Conservation (phyloP, 2,113 vertebrate species). For the Menidia beryllina region DNA sequence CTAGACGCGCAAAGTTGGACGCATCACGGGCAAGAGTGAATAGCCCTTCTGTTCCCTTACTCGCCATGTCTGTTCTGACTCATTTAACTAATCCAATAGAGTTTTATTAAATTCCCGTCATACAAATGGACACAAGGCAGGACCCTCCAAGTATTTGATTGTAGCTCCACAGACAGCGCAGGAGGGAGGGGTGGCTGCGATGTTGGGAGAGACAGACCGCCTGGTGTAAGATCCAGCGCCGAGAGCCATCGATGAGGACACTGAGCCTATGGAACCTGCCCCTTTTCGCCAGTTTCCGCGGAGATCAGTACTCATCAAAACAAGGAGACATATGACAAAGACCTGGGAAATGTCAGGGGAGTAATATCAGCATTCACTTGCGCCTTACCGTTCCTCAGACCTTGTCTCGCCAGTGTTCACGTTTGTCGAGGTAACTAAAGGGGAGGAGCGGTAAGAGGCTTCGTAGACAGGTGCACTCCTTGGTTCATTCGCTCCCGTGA, state of each 20-base stretch:
- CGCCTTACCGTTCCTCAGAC: constrained; percentile 61
- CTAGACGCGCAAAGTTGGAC: neutral
- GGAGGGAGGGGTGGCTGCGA: constrained; percentile 38
- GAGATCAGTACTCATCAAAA: constrained; percentile 34
- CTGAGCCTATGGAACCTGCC: constrained; percentile 36
- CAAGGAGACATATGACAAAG: constrained; percentile 3
- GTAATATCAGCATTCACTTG: constrained; percentile 73
- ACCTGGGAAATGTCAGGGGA: constrained; percentile 45
- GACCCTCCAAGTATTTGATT: constrained; percentile 37
- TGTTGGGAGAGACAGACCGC: constrained; percentile 20
- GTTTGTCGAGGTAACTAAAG: constrained; percentile 26
- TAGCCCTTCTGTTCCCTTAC: neutral
- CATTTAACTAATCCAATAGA: constrained; percentile 35
- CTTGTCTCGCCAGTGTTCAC: constrained; percentile 47
- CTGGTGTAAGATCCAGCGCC: constrained; percentile 34
- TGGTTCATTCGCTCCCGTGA: constrained; percentile 16
- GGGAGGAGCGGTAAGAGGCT: constrained; percentile 55
- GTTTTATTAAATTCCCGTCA: constrained; percentile 60
- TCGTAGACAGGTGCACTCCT: constrained; percentile 77
- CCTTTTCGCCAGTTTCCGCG: constrained; percentile 10
- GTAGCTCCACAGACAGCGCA: constrained; percentile 14
- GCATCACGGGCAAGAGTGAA: neutral
- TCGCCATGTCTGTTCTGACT: neutral
- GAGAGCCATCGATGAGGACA: constrained; percentile 66
- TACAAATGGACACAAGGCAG: constrained; percentile 40